A percentile compares a stretch with the other conserved stretches of the same genome.
phyloP scores from a whole-genome alignment of 2,113 vertebrate genomes.

The Origma solitaria region DNA sequence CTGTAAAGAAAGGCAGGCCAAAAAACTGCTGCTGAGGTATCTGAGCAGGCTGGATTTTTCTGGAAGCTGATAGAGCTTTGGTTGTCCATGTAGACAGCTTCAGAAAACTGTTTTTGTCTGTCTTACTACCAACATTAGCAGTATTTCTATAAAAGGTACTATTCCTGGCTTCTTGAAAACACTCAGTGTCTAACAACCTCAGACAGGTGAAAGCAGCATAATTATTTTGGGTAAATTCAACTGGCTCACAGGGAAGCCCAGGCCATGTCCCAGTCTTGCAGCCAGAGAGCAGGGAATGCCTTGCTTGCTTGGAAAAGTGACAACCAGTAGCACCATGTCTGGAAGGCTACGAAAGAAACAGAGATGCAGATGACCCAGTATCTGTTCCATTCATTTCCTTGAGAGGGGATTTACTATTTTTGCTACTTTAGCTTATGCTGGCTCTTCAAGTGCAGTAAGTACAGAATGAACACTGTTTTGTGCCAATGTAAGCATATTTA shows the following conservation, averaged over 20 bases:
- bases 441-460: not conserved
- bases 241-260: not conserved
- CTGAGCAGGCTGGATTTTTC: not conserved
- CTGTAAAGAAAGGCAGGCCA: not conserved
- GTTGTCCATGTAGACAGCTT: not conserved
- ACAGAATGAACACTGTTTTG: not conserved
- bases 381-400: not conserved
- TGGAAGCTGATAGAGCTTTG: not conserved
- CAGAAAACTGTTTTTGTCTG: not conserved
- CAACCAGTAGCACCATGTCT: fast-evolving
- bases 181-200: not conserved
- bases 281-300: not conserved
- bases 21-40: not conserved
- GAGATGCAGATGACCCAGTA: not conserved
- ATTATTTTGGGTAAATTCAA: not conserved
- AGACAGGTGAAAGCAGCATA: not conserved
- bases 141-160: not conserved
- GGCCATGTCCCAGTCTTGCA: not conserved
- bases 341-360: not conserved
- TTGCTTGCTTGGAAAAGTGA: not conserved
- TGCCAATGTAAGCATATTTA: slow-evolving; percentile 6
- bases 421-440: not conserved
- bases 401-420: not conserved
- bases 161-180: not conserved
- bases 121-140: not conserved